Evolutionary conservation across 2,797 vertebrate species (phyloP).

Genomic region (Sebastes elongatus): DNA sequence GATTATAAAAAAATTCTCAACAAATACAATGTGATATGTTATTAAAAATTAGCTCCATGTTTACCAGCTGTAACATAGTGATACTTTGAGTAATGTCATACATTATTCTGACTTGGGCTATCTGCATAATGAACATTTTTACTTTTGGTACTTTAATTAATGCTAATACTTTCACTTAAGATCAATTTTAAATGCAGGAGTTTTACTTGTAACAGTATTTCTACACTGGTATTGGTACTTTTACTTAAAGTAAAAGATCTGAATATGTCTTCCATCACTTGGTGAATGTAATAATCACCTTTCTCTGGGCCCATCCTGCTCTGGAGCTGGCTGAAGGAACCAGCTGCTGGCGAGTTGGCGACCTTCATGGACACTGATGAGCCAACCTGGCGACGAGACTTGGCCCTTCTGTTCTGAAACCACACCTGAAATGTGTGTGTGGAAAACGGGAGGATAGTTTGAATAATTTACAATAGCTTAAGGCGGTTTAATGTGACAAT

Average conservation of each 20-base stretch:
- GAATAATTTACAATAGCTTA: neutral
- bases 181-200: accelerated
- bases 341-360: constrained; percentile 41
- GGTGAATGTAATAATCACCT: constrained; percentile 26
- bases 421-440: constrained; percentile 79
- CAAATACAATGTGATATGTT: too few relatives aligned
- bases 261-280: neutral
- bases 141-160: accelerated
- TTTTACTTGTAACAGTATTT: too few relatives aligned
- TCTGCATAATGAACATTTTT: accelerated
- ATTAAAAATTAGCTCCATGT: too few relatives aligned
- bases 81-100: too few relatives aligned
- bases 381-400: constrained; percentile 85
- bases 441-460: neutral
- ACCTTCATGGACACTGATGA: constrained; percentile 67
- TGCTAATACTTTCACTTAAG: too few relatives aligned
- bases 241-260: neutral
- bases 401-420: constrained; percentile 89
- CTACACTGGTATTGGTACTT: too few relatives aligned
- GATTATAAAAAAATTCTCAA: too few relatives aligned
- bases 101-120: too few relatives aligned
- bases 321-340: constrained; percentile 62
- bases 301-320: constrained; percentile 52
- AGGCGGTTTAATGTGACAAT: neutral
- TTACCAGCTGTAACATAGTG: too few relatives aligned